Base-by-base conservation (phyloP, 2,797 vertebrate species). In the Rhincodon typus region DNA sequence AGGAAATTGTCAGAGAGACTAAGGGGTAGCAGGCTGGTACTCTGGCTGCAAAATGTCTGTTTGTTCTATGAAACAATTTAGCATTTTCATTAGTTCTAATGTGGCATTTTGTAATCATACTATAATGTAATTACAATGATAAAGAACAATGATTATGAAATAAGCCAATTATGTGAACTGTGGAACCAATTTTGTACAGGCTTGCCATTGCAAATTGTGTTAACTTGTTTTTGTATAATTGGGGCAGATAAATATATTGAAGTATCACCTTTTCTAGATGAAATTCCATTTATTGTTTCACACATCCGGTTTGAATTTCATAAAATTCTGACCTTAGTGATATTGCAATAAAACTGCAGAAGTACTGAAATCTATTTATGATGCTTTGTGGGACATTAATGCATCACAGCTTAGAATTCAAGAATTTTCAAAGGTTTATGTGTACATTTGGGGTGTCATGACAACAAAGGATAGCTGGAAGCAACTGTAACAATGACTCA, bases 281-380 rank as follows among this genome's bases (percentile, higher is more conserved):
- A 94, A 94, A 94, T 94, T 72, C 69, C 93, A 50, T 74, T 30
- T 74, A 94, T 74, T 72, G 69, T 72, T 94, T 74, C 12, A 74
- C 70, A 50, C 94, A 94, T 74, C 94, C 42, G 27, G 70, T 74
- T 46, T 74, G 94, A 74, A 74, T 34, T 94, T 74, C 42, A 74
- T 46, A 94, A 53, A 53, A 94, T 74, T 30, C 4, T 94, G 94
- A 74, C 94, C 72, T 72, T 72, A 46, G 25, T 72, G 53, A 74
- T 21, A 25, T 93, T 74, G 69, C 42, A 72, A 53, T 27, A 94
- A 94, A 94, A 94, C 94, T 94, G 74, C 94, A 94, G 53, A 93
- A 74, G 70, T 72, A 74, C 2, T 77, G 5, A 50, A 34, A n/a
- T 57, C 42, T 74, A 77, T 95, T 95, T 95, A 77, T n/a, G 53